These are phyloP conservation scores for Microctenopoma lineatum DNA, from an alignment of 2,797 vertebrate species.

Conservation along the genomic window DNA sequence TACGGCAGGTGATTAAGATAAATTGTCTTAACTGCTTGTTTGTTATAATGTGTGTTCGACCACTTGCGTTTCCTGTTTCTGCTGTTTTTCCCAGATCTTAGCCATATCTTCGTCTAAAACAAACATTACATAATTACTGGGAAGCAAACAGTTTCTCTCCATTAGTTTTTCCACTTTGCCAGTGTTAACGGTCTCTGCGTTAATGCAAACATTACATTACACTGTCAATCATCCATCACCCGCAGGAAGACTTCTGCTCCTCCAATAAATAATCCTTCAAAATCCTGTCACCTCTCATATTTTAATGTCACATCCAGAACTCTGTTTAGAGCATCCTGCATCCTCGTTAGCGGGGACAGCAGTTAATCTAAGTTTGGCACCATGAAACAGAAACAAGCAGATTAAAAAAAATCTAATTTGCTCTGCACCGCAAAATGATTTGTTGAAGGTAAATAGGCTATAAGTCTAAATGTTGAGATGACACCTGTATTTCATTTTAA, in stretches of 20 bases:
- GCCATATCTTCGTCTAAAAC: not conserved
- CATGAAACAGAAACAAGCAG: constrained; percentile 40
- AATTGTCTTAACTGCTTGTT: not conserved
- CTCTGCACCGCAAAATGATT: constrained; percentile 40
- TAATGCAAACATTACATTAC: constrained; percentile 21
- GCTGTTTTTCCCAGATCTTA: not conserved
- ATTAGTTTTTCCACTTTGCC: not conserved
- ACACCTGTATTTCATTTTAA: constrained; percentile 23
- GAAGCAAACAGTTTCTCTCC: constrained; percentile 3
- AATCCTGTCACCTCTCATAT: constrained; percentile 35
- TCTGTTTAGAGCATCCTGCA: constrained; percentile 34
- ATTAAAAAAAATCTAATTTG: constrained; percentile 58
- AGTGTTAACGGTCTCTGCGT: constrained; percentile 4
- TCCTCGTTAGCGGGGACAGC: constrained; percentile 39
- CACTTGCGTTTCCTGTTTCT: not conserved
- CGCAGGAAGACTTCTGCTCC: constrained; percentile 1
- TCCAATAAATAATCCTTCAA: constrained; percentile 33
- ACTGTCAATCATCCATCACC: constrained; percentile 34
- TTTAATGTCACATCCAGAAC: constrained; percentile 28
- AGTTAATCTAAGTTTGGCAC: constrained; percentile 51
- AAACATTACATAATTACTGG: constrained; percentile 1
- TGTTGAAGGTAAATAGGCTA: constrained; percentile 39
- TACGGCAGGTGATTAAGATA: not conserved
- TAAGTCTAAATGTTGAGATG: constrained; percentile 41
- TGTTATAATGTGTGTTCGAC: not conserved